Evolutionary conservation across 2,113 vertebrate genomes (phyloP), one percentile per base, ranked within the genome.

Genomic region (Nymphicus hollandicus): DNA sequence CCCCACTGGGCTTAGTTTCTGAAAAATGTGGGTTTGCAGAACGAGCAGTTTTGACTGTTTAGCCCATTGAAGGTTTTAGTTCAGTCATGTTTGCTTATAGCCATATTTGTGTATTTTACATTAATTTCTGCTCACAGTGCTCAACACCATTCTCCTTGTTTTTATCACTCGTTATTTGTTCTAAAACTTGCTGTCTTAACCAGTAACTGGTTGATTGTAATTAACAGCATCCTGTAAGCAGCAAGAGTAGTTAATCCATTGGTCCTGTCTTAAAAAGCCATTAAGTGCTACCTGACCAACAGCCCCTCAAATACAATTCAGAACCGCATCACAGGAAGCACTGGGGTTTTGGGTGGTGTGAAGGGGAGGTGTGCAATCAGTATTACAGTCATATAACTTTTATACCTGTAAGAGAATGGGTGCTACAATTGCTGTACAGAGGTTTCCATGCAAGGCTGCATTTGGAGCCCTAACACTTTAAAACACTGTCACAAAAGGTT

Each of bases 291-390:
- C 31, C 22, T 16, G n/a, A 28, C 27, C 47, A 82, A 66, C 27
- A 61, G 22, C 33, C 37, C 12, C 41, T 68, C 50, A 79, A 31
- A 63, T 20, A 74, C 20, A 58, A 44, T 71, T 70, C 61, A 44
- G n/a, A 41, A 52, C 41, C 55, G 19, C 73, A 60, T 22, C 44
- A 19, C 0, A 5, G 16, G n/a, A 87, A 81, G 28, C 60, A 70
- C 15, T 66, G 61, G 0, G 0, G 10, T 14, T 74, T 88, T 70
- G 25, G 33, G n/a, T 41, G 35, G 14, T 47, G 16, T 41, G 64
- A 89, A 73, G 22, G 35, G 9, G 14, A 89, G 29, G 6, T 14
- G 6, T 52, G 31, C 44, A 31, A n/a, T 25, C 76, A 72, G 7
- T 64, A 88, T 71, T 65, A 72, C 25, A 72, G 33, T 31, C 47